Conservation (phyloP, 2,113 vertebrate species). For the Sinocyclocheilus anophthalmus region DNA sequence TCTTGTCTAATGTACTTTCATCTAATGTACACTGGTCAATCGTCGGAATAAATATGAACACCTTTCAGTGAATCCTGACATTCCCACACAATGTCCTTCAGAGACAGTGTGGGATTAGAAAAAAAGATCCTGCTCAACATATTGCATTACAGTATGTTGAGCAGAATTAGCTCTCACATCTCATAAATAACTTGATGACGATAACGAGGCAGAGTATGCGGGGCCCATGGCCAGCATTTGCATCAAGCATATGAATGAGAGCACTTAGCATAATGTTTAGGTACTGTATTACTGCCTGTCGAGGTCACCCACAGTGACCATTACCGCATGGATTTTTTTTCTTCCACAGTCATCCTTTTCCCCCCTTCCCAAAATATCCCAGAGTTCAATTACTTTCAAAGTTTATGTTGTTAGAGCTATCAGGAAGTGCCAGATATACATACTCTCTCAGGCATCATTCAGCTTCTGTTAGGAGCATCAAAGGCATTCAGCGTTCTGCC, state of each 20-base stretch:
- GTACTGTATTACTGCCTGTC: slow-evolving; percentile 64
- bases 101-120: too few relatives aligned
- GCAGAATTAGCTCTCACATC: too few relatives aligned
- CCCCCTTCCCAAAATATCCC: slow-evolving; percentile 62
- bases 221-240: slow-evolving; percentile 58
- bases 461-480: slow-evolving; percentile 56
- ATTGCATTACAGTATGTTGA: too few relatives aligned
- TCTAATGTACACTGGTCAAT: too few relatives aligned
- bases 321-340: slow-evolving; percentile 64
- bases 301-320: slow-evolving; percentile 66
- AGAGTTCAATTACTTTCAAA: slow-evolving; percentile 70
- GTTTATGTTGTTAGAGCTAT: slow-evolving; percentile 69
- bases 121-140: too few relatives aligned
- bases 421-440: slow-evolving; percentile 63
- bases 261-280: slow-evolving; percentile 71
- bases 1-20: too few relatives aligned
- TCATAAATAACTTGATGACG: too few relatives aligned
- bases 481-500: slow-evolving; percentile 43
- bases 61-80: too few relatives aligned
- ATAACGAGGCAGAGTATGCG: too few relatives aligned
- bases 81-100: too few relatives aligned
- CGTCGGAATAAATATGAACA: too few relatives aligned
- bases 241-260: slow-evolving; percentile 64
- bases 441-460: slow-evolving; percentile 55
- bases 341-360: slow-evolving; percentile 12